Evolutionary conservation across 1,140 invertebrate species (phyloP).

Genomic region (Hylaeus volcanicus): DNA sequence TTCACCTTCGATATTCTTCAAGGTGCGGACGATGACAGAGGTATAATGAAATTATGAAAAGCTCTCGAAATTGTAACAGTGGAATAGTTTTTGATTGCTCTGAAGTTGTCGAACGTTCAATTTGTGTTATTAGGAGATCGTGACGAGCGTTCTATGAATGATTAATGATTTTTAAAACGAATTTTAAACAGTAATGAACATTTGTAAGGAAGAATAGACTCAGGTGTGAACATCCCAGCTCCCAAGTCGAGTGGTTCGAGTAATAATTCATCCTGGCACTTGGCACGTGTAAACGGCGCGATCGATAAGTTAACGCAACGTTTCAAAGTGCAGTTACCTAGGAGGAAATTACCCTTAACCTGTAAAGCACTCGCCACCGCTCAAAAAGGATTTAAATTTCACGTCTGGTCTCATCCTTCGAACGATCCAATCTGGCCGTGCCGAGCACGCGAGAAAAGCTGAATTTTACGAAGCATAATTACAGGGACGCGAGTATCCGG

Average conservation of each 20-base stretch:
- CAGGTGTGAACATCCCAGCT: not conserved
- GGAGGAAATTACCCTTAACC: constrained; percentile 7
- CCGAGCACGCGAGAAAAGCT: constrained; percentile 25
- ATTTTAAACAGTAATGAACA: not conserved
- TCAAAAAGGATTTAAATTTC: constrained; percentile 26
- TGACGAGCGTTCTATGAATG: no score
- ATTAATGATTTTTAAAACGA: no score
- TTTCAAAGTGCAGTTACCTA: not conserved
- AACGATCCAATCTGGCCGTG: constrained; percentile 3
- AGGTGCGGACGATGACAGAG: no score
- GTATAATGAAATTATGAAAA: no score
- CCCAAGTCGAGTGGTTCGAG: no score
- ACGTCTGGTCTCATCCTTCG: constrained; percentile 32
- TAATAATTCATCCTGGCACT: not conserved
- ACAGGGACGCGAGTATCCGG: constrained; percentile 27
- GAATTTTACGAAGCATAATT: constrained; percentile 54
- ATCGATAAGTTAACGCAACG: constrained; percentile 1
- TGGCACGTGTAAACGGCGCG: not conserved
- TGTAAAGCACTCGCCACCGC: not conserved
- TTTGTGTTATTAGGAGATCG: no score
- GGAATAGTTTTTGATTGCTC: no score
- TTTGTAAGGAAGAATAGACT: not conserved
- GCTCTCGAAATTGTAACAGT: no score
- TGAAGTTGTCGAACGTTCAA: no score
- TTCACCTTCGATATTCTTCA: not conserved